A percentile compares a stretch with the other conserved stretches of the same genome.
Conservation (phyloP, 2,888 invertebrate species). For the Andrena camellia region DNA sequence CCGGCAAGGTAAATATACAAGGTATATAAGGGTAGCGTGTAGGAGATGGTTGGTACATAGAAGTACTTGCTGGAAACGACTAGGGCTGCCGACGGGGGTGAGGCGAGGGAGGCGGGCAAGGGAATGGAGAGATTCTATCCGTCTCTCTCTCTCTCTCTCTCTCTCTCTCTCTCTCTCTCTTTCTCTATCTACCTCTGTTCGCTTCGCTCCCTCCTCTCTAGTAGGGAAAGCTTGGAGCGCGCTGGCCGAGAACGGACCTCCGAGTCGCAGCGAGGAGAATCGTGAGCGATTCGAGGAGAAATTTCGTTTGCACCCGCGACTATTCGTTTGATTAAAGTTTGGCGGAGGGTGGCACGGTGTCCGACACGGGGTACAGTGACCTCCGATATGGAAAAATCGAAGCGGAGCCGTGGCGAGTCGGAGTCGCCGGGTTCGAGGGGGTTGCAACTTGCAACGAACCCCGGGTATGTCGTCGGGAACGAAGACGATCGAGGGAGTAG, state of each 20-base stretch:
- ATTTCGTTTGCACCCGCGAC: not conserved
- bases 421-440: not conserved
- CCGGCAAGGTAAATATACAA: constrained; percentile 76
- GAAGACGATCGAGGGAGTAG: constrained; percentile 57
- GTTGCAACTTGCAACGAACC: not conserved
- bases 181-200: constrained; percentile 30
- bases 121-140: constrained; percentile 67
- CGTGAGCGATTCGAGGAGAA: constrained; percentile 1
- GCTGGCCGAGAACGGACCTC: constrained; percentile 40
- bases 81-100: constrained; percentile 78
- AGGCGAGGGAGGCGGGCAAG: constrained; percentile 60
- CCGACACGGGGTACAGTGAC: not conserved
- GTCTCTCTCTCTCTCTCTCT: constrained; percentile 48
- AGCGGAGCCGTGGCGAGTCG: not conserved
- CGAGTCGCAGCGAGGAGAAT: not conserved
- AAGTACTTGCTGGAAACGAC: constrained; percentile 84
- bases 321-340: not conserved
- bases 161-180: constrained; percentile 52
- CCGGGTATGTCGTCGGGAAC: constrained; percentile 22
- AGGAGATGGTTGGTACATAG: constrained; percentile 83
- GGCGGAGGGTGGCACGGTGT: not conserved
- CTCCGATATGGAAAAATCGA: not conserved
- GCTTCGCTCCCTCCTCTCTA: constrained; percentile 48
- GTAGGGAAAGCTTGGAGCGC: constrained; percentile 75
- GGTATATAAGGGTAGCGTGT: constrained; percentile 81